These are phyloP conservation scores for Cerceris rybyensis DNA, from an alignment of 2,888 invertebrate species.

Conservation along the genomic window DNA sequence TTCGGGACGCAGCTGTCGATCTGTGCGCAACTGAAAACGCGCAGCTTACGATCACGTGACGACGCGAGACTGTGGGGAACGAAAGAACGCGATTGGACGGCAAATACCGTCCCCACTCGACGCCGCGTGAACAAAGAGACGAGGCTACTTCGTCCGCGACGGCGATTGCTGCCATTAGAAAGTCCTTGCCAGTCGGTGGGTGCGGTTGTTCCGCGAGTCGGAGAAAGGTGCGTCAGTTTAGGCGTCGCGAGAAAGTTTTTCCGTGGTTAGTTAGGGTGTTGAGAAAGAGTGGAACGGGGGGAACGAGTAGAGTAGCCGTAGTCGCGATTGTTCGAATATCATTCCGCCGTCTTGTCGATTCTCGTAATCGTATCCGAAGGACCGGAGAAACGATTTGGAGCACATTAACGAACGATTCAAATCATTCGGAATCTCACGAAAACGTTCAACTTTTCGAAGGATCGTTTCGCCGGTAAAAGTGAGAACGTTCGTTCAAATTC, in stretches of 20 bases:
- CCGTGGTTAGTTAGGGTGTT: conserved; percentile 22
- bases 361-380: conserved; percentile 13
- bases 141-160: conserved; percentile 69
- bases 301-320: conserved; percentile 1
- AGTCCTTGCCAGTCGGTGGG: conserved; percentile 73
- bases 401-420: background rate
- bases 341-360: conserved; percentile 13
- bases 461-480: background rate
- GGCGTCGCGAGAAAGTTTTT: conserved; percentile 53
- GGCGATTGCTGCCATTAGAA: conserved; percentile 74
- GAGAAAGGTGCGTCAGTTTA: conserved; percentile 42
- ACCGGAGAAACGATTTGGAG: conserved; percentile 39
- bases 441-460: background rate
- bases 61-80: conserved; percentile 23
- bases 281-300: conserved; percentile 33
- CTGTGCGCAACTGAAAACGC: conserved; percentile 44
- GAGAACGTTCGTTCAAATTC: background rate
- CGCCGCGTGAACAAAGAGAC: conserved; percentile 74
- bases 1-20: conserved; percentile 67
- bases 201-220: conserved; percentile 58
- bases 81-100: conserved; percentile 55
- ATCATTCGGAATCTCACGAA: background rate
- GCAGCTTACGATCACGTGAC: conserved; percentile 57
- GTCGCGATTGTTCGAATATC: conserved; percentile 8
- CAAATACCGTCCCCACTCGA: conserved; percentile 56